phyloP scores from a whole-genome alignment of 2,113 vertebrate genomes.

The Phyllopteryx taeniolatus region DNA sequence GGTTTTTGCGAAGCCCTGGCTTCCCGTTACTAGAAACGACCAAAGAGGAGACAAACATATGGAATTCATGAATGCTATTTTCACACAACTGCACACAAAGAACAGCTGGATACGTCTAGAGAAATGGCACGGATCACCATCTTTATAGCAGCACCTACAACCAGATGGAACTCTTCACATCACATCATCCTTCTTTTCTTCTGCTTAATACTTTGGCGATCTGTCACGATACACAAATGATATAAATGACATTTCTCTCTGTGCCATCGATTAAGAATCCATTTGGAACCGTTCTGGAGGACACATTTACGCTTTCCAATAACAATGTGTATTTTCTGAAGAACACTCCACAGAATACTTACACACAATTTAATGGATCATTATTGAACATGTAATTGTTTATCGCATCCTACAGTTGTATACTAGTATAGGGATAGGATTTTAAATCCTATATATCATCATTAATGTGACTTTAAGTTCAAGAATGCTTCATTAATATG shows the following conservation, averaged over 20 bases:
- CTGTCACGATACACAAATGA: neutral
- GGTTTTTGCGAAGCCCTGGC: slow-evolving; percentile 43
- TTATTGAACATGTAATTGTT: neutral
- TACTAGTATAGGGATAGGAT: neutral
- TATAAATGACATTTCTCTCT: neutral
- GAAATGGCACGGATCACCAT: slow-evolving; percentile 60
- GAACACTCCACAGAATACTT: neutral
- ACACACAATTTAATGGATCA: neutral
- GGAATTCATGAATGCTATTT: slow-evolving; percentile 54
- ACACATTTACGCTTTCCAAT: neutral
- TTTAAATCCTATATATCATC: neutral
- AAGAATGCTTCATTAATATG: neutral
- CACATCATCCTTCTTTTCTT: neutral
- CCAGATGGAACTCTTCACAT: slow-evolving; percentile 50
- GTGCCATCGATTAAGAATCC: neutral
- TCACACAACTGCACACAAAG: slow-evolving; percentile 63
- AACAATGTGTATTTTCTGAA: neutral
- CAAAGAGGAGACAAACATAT: slow-evolving; percentile 46
- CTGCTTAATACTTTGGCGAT: neutral
- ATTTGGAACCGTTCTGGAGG: neutral
- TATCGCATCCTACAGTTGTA: neutral
- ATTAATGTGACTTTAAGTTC: neutral
- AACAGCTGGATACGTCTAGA: slow-evolving; percentile 56
- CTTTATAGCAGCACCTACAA: slow-evolving; percentile 68
- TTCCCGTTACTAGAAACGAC: slow-evolving; percentile 59